Base-by-base conservation (phyloP, 2,888 invertebrate genomes). In the Euplagia quadripunctaria region DNA sequence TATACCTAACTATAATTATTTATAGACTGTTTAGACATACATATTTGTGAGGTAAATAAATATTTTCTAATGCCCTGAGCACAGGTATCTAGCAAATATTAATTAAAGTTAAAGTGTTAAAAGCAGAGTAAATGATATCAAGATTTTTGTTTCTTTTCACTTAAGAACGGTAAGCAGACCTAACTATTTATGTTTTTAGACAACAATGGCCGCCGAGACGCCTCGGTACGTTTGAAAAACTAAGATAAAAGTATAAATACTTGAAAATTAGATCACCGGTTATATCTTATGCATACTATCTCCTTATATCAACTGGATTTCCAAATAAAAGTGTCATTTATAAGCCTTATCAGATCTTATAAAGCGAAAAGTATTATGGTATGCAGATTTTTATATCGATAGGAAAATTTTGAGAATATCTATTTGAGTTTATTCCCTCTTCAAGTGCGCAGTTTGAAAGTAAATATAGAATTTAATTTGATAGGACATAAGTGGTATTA, bases 241-340 rank as follows among this genome's bases (percentile, higher is more conserved):
- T 31, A 6, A 61, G 31, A 61, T 61, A 61, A 61, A 61, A 61
- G 14, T 61, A 31, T 31, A 61, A 31, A 61, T 61, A 61, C 61
- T 61, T 61, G 6, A 61, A 61, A 61, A 61, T 61, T 20, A 20
- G 20, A 58, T 58, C 58, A 20, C 20, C 11, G 12, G 11, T 20
- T 20, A 61, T 61, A 61, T 61, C 61, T 31, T 6, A 0, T 61
- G 11, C 7, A 17, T 17, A 17, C 52, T 52, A 17, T 51, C 31
- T 14, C 8, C 14, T 14, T 14, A 14, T 61, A 61, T 31, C 31
- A 61, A 31, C 20, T 31, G 12, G 61, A 61, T 58, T 58, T 58
- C 20, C 20, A 55, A 58, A 20, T 58, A 67, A 52, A 52, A 67
- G 68, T 58, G 68, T 58, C 68, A 58, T 55, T 46, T 43, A 58